Evolutionary conservation across 2,797 vertebrate species (phyloP).

Genomic region (Danio choprae): DNA sequence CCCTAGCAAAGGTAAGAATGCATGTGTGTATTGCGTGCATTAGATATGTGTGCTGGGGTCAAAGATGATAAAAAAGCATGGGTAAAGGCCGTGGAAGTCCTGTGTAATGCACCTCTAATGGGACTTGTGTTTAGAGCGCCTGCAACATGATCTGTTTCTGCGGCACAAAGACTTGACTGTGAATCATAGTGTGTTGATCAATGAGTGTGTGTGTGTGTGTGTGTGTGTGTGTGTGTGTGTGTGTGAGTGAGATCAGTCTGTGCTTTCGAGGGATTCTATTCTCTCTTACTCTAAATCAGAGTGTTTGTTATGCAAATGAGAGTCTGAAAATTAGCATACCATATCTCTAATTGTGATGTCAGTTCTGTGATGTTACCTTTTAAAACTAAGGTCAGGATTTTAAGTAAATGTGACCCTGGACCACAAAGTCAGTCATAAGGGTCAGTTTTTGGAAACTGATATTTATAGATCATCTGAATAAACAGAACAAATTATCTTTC

Average conservation of each 20-base stretch:
- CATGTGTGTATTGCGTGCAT: background rate
- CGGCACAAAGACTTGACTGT: slow-evolving; percentile 24
- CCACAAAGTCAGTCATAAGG: too few relatives aligned
- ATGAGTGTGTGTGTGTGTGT: background rate
- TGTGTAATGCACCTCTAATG: slow-evolving; percentile 41
- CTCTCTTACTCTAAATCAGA: background rate
- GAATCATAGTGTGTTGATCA: background rate
- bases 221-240: background rate
- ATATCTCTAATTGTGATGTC: background rate
- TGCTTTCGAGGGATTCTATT: background rate
- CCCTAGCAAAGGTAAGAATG: background rate
- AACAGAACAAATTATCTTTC: too few relatives aligned
- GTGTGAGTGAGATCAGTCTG: background rate
- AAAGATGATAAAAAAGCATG: slow-evolving; percentile 10
- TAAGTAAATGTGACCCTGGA: background rate
- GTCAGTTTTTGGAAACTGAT: too few relatives aligned
- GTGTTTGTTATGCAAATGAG: background rate
- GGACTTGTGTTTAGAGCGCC: slow-evolving; percentile 11
- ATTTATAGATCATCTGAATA: too few relatives aligned
- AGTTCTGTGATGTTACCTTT: too few relatives aligned
- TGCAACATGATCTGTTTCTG: slow-evolving; percentile 35
- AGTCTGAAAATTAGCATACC: background rate
- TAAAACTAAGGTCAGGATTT: background rate
- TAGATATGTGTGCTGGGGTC: background rate
- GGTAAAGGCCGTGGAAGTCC: slow-evolving; percentile 29